Evolutionary conservation across 23 tunicate genomes (phyloP).

Genomic region (Trididemnum nubilum): DNA sequence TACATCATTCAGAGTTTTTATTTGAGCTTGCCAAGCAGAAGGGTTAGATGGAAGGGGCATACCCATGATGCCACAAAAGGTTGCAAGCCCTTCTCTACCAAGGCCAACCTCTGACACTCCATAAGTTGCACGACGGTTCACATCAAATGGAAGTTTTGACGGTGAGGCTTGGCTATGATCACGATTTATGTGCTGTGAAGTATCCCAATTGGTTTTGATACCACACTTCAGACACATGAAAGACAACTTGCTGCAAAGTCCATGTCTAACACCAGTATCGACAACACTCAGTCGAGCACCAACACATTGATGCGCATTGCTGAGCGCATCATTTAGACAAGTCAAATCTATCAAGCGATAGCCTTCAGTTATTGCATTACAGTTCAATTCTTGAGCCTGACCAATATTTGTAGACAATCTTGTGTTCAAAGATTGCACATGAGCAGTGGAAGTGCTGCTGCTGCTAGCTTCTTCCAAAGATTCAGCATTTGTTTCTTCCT

Average conservation of each 20-base stretch:
- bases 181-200: neutral
- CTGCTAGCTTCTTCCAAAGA: neutral
- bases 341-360: neutral
- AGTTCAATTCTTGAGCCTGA: neutral
- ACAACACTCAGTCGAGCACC: neutral
- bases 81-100: conserved; percentile 1
- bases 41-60: neutral
- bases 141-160: neutral
- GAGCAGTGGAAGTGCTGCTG: neutral
- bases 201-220: neutral
- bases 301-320: neutral
- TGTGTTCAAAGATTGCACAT: neutral
- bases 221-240: neutral
- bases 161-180: neutral
- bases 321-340: neutral
- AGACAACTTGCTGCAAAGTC: neutral
- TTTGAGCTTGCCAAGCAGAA: neutral
- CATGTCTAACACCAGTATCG: neutral
- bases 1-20: neutral
- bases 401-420: neutral
- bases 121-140: neutral
- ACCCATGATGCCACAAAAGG: conserved; percentile 1
- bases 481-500: neutral
- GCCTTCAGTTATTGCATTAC: neutral
- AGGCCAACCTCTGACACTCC: conserved; percentile 4